These are phyloP conservation scores for Tursiops truncatus DNA, from an alignment of 2,113 vertebrate species.

Conservation along the genomic window DNA sequence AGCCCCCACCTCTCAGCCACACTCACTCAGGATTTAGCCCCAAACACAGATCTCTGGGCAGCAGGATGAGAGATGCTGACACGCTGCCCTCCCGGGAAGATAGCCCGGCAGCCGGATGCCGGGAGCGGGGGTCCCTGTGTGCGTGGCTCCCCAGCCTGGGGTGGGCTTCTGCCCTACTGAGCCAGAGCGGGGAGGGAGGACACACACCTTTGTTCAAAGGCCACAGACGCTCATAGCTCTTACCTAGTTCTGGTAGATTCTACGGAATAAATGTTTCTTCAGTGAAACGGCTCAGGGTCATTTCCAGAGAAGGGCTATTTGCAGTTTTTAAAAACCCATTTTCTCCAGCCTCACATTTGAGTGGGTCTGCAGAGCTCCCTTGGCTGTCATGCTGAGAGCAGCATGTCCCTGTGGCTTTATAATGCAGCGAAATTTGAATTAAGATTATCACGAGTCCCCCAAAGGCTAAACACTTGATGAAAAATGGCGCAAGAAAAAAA, in stretches of 20 bases:
- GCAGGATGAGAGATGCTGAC: no score
- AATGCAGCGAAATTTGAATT: no score
- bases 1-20: neutral
- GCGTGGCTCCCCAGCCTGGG: neutral
- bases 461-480: neutral
- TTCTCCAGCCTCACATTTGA: neutral
- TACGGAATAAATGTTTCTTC: neutral
- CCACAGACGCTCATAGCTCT: neutral
- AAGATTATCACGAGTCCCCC: neutral
- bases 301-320: neutral
- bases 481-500: neutral
- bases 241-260: neutral
- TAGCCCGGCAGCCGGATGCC: neutral
- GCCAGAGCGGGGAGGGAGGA: accelerated
- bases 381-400: neutral
- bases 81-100: neutral
- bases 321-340: no score
- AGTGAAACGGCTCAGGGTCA: neutral
- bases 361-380: neutral
- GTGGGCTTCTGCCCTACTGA: neutral
- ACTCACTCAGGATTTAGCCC: neutral
- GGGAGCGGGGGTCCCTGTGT: accelerated
- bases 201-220: neutral
- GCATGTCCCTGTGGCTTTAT: accelerated
- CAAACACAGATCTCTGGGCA: neutral